Evolutionary conservation across 1,140 invertebrate genomes (phyloP).

Genomic region (Pachypsylla venusta): DNA sequence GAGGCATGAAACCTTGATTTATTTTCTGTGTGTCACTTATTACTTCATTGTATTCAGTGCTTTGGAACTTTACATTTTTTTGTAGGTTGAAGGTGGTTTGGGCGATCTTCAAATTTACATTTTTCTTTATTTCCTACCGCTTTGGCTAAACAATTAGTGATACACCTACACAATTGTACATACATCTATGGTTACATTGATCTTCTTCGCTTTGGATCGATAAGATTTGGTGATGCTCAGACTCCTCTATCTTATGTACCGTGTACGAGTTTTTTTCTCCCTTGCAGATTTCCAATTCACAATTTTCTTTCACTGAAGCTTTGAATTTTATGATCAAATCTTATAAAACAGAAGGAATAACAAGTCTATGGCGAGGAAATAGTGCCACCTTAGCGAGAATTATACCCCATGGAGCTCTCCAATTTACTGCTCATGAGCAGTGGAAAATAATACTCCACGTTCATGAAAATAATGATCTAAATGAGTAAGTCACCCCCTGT

Average conservation of each 20-base stretch:
- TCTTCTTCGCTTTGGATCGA: conserved; percentile 23
- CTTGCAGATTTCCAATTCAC: conserved; percentile 38
- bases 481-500: neutral
- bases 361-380: conserved; percentile 89
- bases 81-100: no score
- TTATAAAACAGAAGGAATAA: conserved; percentile 54
- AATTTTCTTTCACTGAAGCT: conserved; percentile 66
- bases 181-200: neutral
- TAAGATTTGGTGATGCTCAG: no score
- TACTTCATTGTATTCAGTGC: no score
- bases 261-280: no score
- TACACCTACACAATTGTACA: no score
- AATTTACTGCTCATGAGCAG: conserved; percentile 94
- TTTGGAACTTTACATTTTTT: no score
- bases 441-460: conserved; percentile 71
- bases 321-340: conserved; percentile 56
- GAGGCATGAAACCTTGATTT: no score
- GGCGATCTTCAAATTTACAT: no score
- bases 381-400: conserved; percentile 95
- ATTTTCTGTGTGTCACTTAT: no score
- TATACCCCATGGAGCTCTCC: conserved; percentile 91
- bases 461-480: conserved; percentile 30
- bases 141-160: no score
- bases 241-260: no score
- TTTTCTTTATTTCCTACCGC: no score